Conservation (phyloP, 2,797 vertebrate genomes). For the Takifugu rubripes region DNA sequence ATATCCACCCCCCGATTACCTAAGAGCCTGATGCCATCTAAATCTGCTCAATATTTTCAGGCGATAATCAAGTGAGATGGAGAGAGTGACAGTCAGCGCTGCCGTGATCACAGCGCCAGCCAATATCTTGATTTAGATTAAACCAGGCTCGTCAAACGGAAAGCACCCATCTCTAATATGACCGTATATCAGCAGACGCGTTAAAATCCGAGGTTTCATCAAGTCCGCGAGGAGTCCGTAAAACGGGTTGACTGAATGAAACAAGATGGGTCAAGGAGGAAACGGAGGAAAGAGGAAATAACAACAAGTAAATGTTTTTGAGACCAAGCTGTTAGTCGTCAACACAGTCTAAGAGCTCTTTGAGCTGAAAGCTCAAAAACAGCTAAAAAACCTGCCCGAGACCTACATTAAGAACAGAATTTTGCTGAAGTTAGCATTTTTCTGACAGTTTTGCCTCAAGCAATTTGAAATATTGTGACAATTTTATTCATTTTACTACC, state of each 20-base stretch:
- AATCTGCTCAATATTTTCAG: slow-evolving; percentile 70
- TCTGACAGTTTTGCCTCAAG: background rate
- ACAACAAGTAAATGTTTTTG: slow-evolving; percentile 24
- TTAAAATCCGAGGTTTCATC: slow-evolving; percentile 51
- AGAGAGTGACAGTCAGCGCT: slow-evolving; percentile 55
- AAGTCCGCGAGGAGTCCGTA: slow-evolving; percentile 40
- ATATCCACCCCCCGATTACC: slow-evolving; percentile 54
- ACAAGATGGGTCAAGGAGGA: slow-evolving; percentile 15
- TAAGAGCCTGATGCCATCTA: slow-evolving; percentile 56
- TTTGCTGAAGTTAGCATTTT: background rate
- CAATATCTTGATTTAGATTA: slow-evolving; percentile 72
- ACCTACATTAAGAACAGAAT: background rate
- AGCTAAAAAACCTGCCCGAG: background rate
- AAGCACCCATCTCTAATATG: slow-evolving; percentile 61
- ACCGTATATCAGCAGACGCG: slow-evolving; percentile 53
- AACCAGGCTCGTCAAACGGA: slow-evolving; percentile 63
- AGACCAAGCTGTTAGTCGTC: slow-evolving; percentile 17
- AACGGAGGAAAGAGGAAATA: slow-evolving; percentile 20
- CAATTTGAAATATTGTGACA: background rate
- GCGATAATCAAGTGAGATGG: slow-evolving; percentile 60
- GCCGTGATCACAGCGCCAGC: slow-evolving; percentile 64
- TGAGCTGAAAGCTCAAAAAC: background rate
- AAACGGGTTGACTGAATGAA: slow-evolving; percentile 45
- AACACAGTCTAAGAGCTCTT: slow-evolving; percentile 13
- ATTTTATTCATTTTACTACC: background rate